Percentiles rank a stretch among this genome's conserved stretches.
phyloP scores from a whole-genome alignment of 1,140 invertebrate species.

The Atta texana region DNA sequence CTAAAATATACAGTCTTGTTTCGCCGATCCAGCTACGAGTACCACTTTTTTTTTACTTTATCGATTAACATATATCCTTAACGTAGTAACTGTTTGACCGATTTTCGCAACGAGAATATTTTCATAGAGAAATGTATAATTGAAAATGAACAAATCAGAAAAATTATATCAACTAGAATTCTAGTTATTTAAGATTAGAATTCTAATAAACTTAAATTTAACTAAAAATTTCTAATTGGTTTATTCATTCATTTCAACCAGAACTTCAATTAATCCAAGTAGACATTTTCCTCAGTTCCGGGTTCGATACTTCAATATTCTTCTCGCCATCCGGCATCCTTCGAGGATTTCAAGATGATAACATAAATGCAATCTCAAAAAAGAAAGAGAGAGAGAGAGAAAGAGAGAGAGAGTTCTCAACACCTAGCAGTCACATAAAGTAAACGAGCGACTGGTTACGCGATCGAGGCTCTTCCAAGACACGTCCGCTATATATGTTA shows the following conservation, averaged over 20 bases:
- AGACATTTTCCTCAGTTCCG: too few relatives aligned
- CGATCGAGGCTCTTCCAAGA: constrained; percentile 12
- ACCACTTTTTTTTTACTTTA: neutral
- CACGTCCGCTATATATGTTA: constrained; percentile 60
- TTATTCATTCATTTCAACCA: neutral
- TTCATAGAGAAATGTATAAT: neutral
- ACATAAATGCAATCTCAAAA: neutral
- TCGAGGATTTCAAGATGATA: neutral
- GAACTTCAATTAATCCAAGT: too few relatives aligned
- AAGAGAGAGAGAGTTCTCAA: neutral
- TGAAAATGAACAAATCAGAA: too few relatives aligned
- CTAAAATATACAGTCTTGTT: constrained; percentile 16
- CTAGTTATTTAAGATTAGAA: too few relatives aligned
- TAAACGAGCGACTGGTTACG: constrained; percentile 40
- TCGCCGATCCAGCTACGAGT: neutral
- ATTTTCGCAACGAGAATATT: neutral
- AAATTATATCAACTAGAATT: too few relatives aligned
- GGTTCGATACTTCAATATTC: neutral
- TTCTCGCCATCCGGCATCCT: neutral
- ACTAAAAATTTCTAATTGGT: too few relatives aligned
- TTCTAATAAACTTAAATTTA: too few relatives aligned
- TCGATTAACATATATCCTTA: neutral
- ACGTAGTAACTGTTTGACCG: neutral
- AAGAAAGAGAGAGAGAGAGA: too few relatives aligned
- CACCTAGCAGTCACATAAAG: constrained; percentile 18